Base-by-base conservation (phyloP, 2,888 invertebrate species). In the Calephelis perditalis region DNA sequence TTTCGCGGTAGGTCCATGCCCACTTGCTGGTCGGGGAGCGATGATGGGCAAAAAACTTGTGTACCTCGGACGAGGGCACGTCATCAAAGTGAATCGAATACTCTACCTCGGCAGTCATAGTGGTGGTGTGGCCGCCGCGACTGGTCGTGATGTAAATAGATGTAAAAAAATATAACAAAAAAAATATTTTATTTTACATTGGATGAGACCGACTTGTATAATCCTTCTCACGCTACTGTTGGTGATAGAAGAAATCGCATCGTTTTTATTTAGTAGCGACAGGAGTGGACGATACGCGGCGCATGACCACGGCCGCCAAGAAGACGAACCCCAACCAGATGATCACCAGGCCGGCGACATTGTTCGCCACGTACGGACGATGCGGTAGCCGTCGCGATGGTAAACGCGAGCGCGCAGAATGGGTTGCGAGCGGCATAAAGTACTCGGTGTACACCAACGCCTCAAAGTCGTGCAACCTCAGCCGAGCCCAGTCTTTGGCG, bases 11-110 rank as follows among this genome's bases (percentile, higher is more conserved):
- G 15, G 40, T 40, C 56, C 56, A 56, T 40, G 43, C 56, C 47
- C 12, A 47, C 47, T 47, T 47, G 12, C 47, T 8, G 47, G 47
- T 47, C 15, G 15, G 8, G 47, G 47, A 47, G 15, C 47, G 47
- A 47, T 47, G 47, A 8, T 15, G 15, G 47, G 47, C 47, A 47
- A 47, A 47, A 15, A 47, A 12, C 15, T 12, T 40, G 7, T 56
- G 56, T 40, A 56, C 36, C 56, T 10, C 56, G 12, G 37, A 56
- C 56, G 40, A 40, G 37, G 56, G 56, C 7, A 37, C 12, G 56
- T 37, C 56, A 56, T 56, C 56, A 56, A 56, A 56, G 40, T 56
- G 56, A 8, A 56, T 36, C 56, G 56, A 56, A 40, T 56, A 56
- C 12, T 56, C 56, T 12, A 37, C 40, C 36, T 56, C 56, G 56